Evolutionary conservation across 2,888 invertebrate species (phyloP).

Genomic region (Thereva unica): DNA sequence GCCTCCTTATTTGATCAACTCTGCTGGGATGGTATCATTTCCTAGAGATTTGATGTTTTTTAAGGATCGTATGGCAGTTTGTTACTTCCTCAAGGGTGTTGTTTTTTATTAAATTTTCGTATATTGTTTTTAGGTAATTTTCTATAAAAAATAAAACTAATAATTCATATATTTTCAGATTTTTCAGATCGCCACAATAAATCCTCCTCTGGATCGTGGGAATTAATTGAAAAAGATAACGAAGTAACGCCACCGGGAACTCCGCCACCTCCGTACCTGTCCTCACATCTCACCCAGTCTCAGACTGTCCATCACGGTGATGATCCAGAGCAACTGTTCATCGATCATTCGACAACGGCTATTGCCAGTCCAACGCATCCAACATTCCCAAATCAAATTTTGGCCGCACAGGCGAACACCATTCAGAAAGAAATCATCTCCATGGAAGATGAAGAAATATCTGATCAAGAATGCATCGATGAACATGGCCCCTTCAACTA

Average conservation of each 20-base stretch:
- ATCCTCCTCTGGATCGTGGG: constrained; percentile 58
- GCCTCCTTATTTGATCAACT: too few species aligned
- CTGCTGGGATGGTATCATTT: too few species aligned
- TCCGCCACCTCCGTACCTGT: constrained; percentile 45
- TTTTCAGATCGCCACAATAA: constrained; percentile 53
- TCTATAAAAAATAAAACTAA: neutral
- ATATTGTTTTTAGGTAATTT: neutral
- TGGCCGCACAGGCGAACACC: constrained; percentile 52
- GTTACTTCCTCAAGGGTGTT: too few species aligned
- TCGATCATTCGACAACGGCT: constrained; percentile 39
- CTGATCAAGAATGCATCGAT: constrained; percentile 81
- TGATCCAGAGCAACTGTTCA: constrained; percentile 23
- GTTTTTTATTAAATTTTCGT: neutral
- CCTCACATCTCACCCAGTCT: constrained; percentile 46
- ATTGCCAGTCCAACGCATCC: constrained; percentile 41
- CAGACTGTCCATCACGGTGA: constrained; percentile 25
- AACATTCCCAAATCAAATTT: constrained; percentile 51
- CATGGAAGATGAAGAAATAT: constrained; percentile 94
- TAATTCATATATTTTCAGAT: neutral
- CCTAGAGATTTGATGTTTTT: too few species aligned
- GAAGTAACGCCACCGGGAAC: constrained; percentile 72
- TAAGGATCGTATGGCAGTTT: too few species aligned
- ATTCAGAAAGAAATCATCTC: constrained; percentile 83
- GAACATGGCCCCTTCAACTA: constrained; percentile 89
- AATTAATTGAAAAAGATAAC: constrained; percentile 55